Conservation (phyloP, 2,888 invertebrate genomes). For the Dryomyza anilis region DNA sequence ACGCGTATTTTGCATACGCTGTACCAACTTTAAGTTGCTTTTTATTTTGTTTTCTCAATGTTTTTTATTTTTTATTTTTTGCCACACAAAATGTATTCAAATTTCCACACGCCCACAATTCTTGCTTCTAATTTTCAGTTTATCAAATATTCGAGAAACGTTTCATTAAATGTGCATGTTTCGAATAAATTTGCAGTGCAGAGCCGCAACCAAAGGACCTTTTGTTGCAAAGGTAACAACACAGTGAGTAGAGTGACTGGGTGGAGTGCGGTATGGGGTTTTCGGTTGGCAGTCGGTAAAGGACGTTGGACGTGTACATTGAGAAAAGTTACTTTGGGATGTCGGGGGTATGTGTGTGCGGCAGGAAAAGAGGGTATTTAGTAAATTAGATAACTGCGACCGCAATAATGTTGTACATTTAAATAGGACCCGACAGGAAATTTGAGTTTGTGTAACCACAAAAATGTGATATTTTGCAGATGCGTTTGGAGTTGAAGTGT, state of each 20-base stretch:
- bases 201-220: slow-evolving; percentile 30
- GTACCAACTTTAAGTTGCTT: too few relatives aligned
- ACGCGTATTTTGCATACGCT: background rate
- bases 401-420: background rate
- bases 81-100: slow-evolving; percentile 5
- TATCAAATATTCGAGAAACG: slow-evolving; percentile 56
- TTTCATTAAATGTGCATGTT: slow-evolving; percentile 57
- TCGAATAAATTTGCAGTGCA: slow-evolving; percentile 47
- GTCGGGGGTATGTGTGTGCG: background rate
- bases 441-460: too few relatives aligned
- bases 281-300: too few relatives aligned
- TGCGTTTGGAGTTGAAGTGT: too few relatives aligned
- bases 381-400: slow-evolving; percentile 15
- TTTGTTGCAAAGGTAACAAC: background rate
- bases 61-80: background rate
- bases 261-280: slow-evolving; percentile 4
- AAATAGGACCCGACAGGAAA: background rate
- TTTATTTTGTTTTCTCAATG: background rate
- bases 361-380: slow-evolving; percentile 9
- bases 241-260: slow-evolving; percentile 32
- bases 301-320: too few relatives aligned
- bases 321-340: too few relatives aligned
- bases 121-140: slow-evolving; percentile 33
- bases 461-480: too few relatives aligned
- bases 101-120: slow-evolving; percentile 8